Percentiles rank a stretch among this genome's conserved stretches.
These are phyloP conservation scores for Triplophysa tibetana DNA, from an alignment of 2,113 vertebrate genomes.

Conservation along the genomic window DNA sequence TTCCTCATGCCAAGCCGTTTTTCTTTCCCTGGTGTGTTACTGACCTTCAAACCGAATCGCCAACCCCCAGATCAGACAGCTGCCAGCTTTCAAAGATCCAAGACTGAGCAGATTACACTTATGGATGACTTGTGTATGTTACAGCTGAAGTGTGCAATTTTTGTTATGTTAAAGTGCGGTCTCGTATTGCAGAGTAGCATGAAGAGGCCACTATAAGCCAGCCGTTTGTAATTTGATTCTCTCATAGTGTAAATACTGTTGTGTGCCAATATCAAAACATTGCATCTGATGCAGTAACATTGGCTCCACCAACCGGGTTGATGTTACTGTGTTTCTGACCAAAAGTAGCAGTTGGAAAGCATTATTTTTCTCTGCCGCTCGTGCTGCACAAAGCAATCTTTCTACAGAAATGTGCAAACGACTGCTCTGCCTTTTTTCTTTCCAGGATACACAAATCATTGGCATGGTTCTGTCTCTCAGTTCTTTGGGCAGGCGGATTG, in stretches of 20 bases:
- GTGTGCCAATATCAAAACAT: too few species aligned
- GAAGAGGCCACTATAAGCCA: too few species aligned
- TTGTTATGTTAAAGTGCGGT: too few species aligned
- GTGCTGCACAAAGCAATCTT: neutral
- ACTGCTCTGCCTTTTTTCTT: neutral
- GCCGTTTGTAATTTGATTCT: too few species aligned
- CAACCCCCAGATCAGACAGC: slow-evolving; percentile 26
- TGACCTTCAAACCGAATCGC: slow-evolving; percentile 38
- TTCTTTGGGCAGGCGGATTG: neutral
- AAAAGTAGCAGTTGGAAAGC: too few species aligned
- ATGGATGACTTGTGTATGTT: neutral
- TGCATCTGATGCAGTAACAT: too few species aligned
- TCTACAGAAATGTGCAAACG: slow-evolving; percentile 5
- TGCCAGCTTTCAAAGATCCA: slow-evolving; percentile 11
- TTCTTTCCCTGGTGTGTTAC: slow-evolving; percentile 35
- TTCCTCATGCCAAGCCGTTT: slow-evolving; percentile 40
- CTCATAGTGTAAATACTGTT: too few species aligned
- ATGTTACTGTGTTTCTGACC: too few species aligned
- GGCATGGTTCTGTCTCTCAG: slow-evolving; percentile 2
- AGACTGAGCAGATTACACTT: neutral
- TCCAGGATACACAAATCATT: slow-evolving; percentile 1
- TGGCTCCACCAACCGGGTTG: too few species aligned
- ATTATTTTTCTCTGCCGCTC: too few species aligned
- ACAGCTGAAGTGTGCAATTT: too few species aligned
- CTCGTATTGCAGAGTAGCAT: too few species aligned